Percentiles rank a stretch among this genome's conserved stretches.
These are phyloP conservation scores for Platycnemis pennipes DNA, from an alignment of 2,888 invertebrate genomes.

Conservation along the genomic window DNA sequence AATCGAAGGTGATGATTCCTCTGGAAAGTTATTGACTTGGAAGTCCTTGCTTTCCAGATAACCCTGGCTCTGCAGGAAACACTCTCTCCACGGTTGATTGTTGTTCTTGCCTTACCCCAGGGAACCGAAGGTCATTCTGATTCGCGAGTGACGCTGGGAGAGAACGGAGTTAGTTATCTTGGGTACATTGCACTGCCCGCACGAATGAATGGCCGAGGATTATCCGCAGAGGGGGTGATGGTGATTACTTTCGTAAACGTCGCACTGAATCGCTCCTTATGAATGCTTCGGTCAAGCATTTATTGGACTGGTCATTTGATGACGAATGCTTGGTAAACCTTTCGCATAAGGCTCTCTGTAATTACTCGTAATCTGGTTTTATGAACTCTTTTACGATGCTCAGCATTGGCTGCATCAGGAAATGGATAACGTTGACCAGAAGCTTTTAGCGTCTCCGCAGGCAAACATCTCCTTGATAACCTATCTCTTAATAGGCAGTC, in stretches of 20 bases:
- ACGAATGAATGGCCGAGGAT: background rate
- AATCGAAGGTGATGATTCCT: too few species aligned
- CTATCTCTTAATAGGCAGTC: too few species aligned
- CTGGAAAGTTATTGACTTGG: too few species aligned
- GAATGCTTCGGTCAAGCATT: background rate
- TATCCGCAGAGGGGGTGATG: background rate
- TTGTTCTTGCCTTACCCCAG: background rate
- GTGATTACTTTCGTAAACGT: background rate
- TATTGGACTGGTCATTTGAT: background rate
- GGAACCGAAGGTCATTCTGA: background rate
- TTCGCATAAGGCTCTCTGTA: background rate
- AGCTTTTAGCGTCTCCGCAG: background rate
- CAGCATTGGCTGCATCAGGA: background rate
- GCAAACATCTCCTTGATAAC: background rate
- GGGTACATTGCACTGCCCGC: background rate
- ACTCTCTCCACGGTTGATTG: background rate
- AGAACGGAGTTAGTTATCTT: background rate
- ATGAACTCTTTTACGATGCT: background rate
- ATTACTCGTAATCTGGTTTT: background rate
- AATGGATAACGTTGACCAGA: background rate
- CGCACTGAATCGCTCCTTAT: background rate
- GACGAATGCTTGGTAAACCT: background rate
- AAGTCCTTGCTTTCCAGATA: too few species aligned
- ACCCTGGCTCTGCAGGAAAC: background rate
- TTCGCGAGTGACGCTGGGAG: too few species aligned